phyloP scores from a whole-genome alignment of 2,797 vertebrate genomes.

The Iguana delicatissima region DNA sequence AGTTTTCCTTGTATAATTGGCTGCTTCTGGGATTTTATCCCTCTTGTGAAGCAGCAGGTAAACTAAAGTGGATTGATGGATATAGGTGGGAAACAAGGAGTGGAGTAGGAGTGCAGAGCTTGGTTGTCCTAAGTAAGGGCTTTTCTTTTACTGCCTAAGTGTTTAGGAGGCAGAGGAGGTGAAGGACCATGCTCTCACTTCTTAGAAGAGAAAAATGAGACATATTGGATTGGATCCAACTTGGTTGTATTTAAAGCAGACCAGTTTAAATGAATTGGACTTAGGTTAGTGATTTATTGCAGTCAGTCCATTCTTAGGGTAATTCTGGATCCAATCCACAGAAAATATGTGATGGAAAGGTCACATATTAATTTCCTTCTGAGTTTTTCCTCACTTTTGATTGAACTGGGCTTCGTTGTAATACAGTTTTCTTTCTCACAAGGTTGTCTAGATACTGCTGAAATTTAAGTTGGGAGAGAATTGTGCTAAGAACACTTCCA shows the following conservation, averaged over 20 bases:
- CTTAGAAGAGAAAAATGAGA: background rate
- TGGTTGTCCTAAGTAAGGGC: background rate
- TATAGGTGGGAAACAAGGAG: background rate
- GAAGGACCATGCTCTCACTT: background rate
- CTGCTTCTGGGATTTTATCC: background rate
- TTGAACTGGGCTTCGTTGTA: background rate
- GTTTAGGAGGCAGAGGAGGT: background rate
- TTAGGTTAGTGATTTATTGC: background rate
- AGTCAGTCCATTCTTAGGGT: background rate
- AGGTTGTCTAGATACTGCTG: background rate
- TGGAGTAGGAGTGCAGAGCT: background rate
- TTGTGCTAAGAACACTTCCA: background rate
- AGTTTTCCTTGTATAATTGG: background rate
- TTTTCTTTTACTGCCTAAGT: background rate
- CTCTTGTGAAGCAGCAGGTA: background rate
- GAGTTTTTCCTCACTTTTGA: background rate
- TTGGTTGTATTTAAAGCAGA: background rate
- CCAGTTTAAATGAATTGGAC: background rate
- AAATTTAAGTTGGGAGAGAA: background rate
- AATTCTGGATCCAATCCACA: background rate
- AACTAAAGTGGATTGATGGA: background rate
- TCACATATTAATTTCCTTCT: background rate
- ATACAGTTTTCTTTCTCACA: background rate
- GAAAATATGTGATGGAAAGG: background rate
- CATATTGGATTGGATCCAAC: background rate